A percentile compares a stretch with the other conserved stretches of the same genome.
phyloP scores from a whole-genome alignment of 2,113 vertebrate genomes.

The Theropithecus gelada region DNA sequence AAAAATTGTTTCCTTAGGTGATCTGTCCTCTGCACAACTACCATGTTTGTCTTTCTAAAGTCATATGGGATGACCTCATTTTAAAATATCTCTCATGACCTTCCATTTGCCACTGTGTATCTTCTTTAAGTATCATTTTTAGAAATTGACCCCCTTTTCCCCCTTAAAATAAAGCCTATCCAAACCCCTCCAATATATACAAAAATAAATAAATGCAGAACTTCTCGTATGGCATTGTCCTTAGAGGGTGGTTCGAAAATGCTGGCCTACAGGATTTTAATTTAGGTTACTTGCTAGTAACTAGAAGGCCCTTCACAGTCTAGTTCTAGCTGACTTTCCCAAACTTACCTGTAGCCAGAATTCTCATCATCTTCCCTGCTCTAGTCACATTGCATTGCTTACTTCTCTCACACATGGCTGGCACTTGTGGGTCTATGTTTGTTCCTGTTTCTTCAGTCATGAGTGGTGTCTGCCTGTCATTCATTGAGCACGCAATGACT shows the following conservation, averaged over 20 bases:
- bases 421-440: background rate
- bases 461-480: background rate
- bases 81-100: background rate
- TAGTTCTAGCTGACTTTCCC: background rate
- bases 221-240: background rate
- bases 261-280: background rate
- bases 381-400: background rate
- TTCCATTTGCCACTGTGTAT: background rate
- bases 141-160: background rate
- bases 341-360: background rate
- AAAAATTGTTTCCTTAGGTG: background rate
- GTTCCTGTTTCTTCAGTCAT: background rate
- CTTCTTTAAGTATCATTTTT: background rate
- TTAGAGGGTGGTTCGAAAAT: background rate
- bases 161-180: background rate
- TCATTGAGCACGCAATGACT: background rate
- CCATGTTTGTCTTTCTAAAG: background rate
- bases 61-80: background rate
- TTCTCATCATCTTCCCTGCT: background rate
- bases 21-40: background rate
- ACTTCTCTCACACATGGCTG: background rate
- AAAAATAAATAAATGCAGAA: background rate
- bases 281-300: background rate
- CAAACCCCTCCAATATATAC: background rate
- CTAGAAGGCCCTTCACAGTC: background rate